These are phyloP conservation scores for Ceratotherium simum DNA, from an alignment of 2,113 vertebrate species.

Conservation along the genomic window DNA sequence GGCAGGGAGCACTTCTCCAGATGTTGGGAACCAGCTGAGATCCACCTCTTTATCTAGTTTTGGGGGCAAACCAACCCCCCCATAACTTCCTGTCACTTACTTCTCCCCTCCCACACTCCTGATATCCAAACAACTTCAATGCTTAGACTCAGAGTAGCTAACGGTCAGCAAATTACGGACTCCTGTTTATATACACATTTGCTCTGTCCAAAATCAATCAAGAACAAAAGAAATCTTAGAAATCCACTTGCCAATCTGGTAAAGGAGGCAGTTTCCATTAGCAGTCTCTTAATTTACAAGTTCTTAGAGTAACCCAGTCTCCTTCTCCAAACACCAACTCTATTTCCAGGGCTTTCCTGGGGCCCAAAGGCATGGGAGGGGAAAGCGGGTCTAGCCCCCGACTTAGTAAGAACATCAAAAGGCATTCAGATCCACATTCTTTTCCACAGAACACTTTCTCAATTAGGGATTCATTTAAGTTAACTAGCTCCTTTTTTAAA, in stretches of 20 bases:
- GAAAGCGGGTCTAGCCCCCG: neutral
- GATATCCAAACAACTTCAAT: neutral
- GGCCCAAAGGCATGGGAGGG: neutral
- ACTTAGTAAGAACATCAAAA: constrained; percentile 11
- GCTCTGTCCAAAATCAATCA: constrained; percentile 54
- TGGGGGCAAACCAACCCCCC: neutral
- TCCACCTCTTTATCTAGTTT: neutral
- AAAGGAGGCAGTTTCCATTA: constrained; percentile 55
- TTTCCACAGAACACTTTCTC: neutral
- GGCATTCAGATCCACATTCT: neutral
- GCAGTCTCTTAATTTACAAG: neutral
- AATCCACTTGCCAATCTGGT: neutral
- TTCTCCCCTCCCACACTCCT: neutral
- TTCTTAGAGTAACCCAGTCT: constrained; percentile 49
- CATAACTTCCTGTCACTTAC: too few relatives aligned
- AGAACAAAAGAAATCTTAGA: constrained; percentile 32
- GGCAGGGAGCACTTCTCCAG: neutral
- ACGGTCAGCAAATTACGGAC: neutral
- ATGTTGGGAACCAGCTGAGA: neutral
- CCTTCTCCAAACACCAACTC: neutral
- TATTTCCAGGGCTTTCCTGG: neutral
- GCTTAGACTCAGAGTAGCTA: constrained; percentile 6
- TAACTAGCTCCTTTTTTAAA: constrained; percentile 43
- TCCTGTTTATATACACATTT: neutral
- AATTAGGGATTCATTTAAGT: constrained; percentile 31